Base-by-base conservation (phyloP, 2,888 invertebrate species). In the Metalampra italica region DNA sequence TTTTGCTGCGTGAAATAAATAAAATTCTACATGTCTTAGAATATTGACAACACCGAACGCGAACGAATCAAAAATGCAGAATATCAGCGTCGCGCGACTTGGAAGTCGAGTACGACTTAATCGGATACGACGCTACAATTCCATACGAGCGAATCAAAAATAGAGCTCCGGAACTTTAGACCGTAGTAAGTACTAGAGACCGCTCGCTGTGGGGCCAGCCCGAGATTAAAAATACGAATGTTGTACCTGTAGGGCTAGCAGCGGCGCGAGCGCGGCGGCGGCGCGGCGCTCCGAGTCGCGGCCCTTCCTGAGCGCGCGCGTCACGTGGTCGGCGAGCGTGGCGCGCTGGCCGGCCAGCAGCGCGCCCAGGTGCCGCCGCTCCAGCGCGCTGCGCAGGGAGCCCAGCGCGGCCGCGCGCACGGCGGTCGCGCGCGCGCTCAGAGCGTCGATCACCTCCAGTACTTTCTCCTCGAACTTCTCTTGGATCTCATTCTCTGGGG, bases 351-450 rank as follows among this genome's bases (percentile, higher is more conserved):
- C 93, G 55, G 91, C 90, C 22, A 97, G 91, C 73, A 96, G 93
- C 36, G 93, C 93, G 2, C 94, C 94, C 60, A 96, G 90, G 67
- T 93, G 94, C 60, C 96, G 95, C 62, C 95, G 92, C 68, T 94
- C 92, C 47, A 98, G 91, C 8, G 94, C 94, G 56, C 92, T 93
- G 38, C 93, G 92, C 9, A 97, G 90, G 1, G 92, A 86, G 59
- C 93, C 93, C 49, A 97, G 90, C 42, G 94, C 94, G 11, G 90
- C 84, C 0, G 93, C 92, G 46, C 98, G 92, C 9, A 95, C 95
- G 59, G 96, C 96, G 9, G 94, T 94, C 55, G 97, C 96, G 66
- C 98, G 97, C 59, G 97, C 96, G n/a, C 93, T 92, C 38, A 97
- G 90, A 22, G 94, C 95, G 71, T 99, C 98, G 46, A 98, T 92